These are phyloP conservation scores for Pinctada fucata DNA, from an alignment of 2,888 invertebrate species.

Conservation along the genomic window DNA sequence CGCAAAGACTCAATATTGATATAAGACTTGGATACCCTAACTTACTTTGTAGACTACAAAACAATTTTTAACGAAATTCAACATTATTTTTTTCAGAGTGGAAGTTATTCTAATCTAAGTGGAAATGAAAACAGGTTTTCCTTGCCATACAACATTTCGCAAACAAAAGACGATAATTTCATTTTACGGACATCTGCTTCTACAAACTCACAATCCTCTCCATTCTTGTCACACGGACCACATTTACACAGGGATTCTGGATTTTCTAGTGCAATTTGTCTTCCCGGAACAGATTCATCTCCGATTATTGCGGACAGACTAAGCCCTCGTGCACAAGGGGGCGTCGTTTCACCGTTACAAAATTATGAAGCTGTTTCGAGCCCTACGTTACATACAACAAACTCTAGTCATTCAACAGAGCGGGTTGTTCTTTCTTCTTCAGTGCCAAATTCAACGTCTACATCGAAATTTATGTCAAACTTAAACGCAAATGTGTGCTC, in stretches of 20 bases:
- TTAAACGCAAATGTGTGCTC: conserved; percentile 52
- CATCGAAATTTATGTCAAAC: conserved; percentile 27
- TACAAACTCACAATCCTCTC: conserved; percentile 35
- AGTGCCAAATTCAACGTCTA: conserved; percentile 14
- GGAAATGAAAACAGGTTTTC: conserved; percentile 59
- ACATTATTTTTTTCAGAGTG: conserved; percentile 45
- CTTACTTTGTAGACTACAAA: too few relatives aligned
- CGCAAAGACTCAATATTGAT: too few relatives aligned
- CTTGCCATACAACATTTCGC: conserved; percentile 53
- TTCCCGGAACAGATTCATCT: conserved; percentile 33
- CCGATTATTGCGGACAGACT: conserved; percentile 8
- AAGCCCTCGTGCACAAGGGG: conserved; percentile 17
- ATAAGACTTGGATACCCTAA: too few relatives aligned
- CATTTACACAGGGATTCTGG: conserved; percentile 33
- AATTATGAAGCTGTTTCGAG: conserved; percentile 7
- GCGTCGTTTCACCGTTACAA: conserved; percentile 10
- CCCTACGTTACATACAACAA: conserved; percentile 7
- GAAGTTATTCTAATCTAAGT: conserved; percentile 50
- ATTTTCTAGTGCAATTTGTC: conserved; percentile 40
- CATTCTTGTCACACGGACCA: conserved; percentile 15
- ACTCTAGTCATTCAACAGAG: conserved; percentile 7
- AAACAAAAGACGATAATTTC: conserved; percentile 66
- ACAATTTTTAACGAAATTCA: too few relatives aligned
- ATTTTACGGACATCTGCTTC: conserved; percentile 61
- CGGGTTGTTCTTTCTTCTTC: conserved; percentile 1